These are phyloP conservation scores for Ophion ellenae DNA, from an alignment of 2,888 invertebrate genomes.

Conservation along the genomic window DNA sequence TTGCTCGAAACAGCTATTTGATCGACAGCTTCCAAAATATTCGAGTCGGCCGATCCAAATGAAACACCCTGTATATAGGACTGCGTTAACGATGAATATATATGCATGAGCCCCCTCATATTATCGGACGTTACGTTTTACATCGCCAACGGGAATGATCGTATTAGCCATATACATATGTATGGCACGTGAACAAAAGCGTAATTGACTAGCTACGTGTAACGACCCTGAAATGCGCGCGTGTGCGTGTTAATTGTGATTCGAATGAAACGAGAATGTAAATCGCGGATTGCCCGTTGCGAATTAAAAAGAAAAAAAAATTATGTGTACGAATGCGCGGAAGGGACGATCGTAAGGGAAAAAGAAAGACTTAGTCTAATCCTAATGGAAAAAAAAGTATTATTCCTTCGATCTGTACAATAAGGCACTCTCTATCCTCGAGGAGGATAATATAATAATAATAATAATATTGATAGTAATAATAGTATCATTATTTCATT, in stretches of 20 bases:
- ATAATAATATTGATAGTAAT: slow-evolving; percentile 22
- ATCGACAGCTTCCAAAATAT: too few relatives aligned
- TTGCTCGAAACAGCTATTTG: too few relatives aligned
- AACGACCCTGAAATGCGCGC: slow-evolving; percentile 31
- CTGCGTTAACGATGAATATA: slow-evolving; percentile 37
- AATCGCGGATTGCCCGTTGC: not conserved
- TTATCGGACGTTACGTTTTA: slow-evolving; percentile 69
- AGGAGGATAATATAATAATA: slow-evolving; percentile 63
- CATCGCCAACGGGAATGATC: slow-evolving; percentile 76
- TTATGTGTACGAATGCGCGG: not conserved
- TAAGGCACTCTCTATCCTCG: slow-evolving; percentile 74
- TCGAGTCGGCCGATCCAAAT: too few relatives aligned
- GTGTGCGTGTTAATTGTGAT: slow-evolving; percentile 52
- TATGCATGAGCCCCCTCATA: slow-evolving; percentile 73
- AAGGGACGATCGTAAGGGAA: slow-evolving; percentile 46
- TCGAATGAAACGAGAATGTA: slow-evolving; percentile 30
- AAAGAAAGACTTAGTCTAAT: slow-evolving; percentile 73
- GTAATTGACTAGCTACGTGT: slow-evolving; percentile 39
- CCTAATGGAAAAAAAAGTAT: slow-evolving; percentile 78
- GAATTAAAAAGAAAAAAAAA: not conserved
- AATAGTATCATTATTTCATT: slow-evolving; percentile 69
- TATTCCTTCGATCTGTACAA: slow-evolving; percentile 81
- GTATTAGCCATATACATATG: slow-evolving; percentile 67
- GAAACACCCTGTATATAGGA: too few relatives aligned
- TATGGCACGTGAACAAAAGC: slow-evolving; percentile 54